These are phyloP conservation scores for Diplodus sargus DNA, from an alignment of 2,797 vertebrate genomes.

Conservation along the genomic window DNA sequence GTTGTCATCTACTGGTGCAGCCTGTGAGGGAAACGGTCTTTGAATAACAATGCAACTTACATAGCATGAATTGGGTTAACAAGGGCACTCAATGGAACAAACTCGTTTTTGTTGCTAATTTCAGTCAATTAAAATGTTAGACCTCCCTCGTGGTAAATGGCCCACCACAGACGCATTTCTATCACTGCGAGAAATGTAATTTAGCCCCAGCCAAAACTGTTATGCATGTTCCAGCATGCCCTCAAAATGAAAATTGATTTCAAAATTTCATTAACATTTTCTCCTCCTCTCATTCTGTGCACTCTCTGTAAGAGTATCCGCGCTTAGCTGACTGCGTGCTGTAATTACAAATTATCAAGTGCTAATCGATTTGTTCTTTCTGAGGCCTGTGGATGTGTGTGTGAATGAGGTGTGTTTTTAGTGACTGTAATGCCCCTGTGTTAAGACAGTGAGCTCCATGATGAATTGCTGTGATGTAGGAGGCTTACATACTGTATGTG, in stretches of 20 bases:
- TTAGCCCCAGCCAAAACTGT: constrained; percentile 47
- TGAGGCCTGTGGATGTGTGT: constrained; percentile 10
- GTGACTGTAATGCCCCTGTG: neutral
- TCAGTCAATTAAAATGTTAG: constrained; percentile 51
- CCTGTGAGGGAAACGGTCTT: constrained; percentile 20
- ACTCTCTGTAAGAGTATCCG: constrained; percentile 30
- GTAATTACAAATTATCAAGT: constrained; percentile 65
- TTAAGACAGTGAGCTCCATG: neutral
- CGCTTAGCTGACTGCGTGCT: constrained; percentile 47
- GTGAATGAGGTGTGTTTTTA: constrained; percentile 16
- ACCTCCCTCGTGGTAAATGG: constrained; percentile 40
- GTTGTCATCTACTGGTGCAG: constrained; percentile 14
- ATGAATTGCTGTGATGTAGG: neutral
- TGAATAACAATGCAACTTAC: constrained; percentile 25
- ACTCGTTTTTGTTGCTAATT: constrained; percentile 54
- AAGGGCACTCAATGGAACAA: constrained; percentile 28
- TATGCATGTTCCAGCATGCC: constrained; percentile 46
- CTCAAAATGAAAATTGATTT: constrained; percentile 72
- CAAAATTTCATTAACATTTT: constrained; percentile 70
- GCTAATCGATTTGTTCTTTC: constrained; percentile 60
- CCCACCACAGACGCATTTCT: constrained; percentile 39
- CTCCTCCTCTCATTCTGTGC: constrained; percentile 39
- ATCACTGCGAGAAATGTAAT: constrained; percentile 56
- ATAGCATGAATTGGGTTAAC: constrained; percentile 35
- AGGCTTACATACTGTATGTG: neutral